phyloP scores from a whole-genome alignment of 2,797 vertebrate genomes.

The Malacoctenus gilli region DNA sequence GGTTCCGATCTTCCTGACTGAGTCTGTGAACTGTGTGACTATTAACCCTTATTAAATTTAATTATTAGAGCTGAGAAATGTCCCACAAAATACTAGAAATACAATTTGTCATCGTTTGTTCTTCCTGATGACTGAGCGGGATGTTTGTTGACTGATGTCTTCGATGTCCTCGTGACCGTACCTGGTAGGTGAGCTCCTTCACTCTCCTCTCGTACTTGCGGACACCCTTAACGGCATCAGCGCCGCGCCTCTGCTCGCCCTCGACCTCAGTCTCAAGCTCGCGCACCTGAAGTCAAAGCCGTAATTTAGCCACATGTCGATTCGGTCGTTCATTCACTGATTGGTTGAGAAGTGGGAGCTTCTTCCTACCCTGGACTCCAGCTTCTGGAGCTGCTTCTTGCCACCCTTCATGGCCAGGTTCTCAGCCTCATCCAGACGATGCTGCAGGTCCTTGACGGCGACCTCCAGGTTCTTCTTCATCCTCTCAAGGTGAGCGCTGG shows the following conservation, averaged over 20 bases:
- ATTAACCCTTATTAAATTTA: too few species aligned
- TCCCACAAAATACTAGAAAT: too few species aligned
- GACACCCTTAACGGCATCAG: slow-evolving; percentile 82
- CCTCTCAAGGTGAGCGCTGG: slow-evolving; percentile 87
- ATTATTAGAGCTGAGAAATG: too few species aligned
- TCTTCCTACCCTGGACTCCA: slow-evolving; percentile 82
- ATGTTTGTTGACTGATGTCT: too few species aligned
- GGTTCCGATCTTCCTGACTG: too few species aligned
- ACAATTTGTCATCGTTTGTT: too few species aligned
- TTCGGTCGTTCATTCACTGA: background rate
- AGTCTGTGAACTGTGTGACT: too few species aligned
- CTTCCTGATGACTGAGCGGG: too few species aligned
- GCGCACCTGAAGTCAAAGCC: slow-evolving; percentile 71
- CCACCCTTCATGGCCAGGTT: slow-evolving; percentile 91
- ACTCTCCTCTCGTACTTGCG: slow-evolving; percentile 83
- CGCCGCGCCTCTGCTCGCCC: slow-evolving; percentile 81
- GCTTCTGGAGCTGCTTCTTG: slow-evolving; percentile 92
- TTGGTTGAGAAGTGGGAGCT: accelerated
- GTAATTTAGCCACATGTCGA: background rate
- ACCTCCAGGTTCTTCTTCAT: slow-evolving; percentile 80
- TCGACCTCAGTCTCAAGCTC: slow-evolving; percentile 86
- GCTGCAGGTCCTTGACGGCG: slow-evolving; percentile 89
- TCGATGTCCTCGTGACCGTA: slow-evolving; percentile 16
- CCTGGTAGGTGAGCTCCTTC: slow-evolving; percentile 88
- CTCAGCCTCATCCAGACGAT: slow-evolving; percentile 73